These are phyloP conservation scores for Eupsittula cactorum DNA, from an alignment of 2,113 vertebrate species.

Conservation along the genomic window DNA sequence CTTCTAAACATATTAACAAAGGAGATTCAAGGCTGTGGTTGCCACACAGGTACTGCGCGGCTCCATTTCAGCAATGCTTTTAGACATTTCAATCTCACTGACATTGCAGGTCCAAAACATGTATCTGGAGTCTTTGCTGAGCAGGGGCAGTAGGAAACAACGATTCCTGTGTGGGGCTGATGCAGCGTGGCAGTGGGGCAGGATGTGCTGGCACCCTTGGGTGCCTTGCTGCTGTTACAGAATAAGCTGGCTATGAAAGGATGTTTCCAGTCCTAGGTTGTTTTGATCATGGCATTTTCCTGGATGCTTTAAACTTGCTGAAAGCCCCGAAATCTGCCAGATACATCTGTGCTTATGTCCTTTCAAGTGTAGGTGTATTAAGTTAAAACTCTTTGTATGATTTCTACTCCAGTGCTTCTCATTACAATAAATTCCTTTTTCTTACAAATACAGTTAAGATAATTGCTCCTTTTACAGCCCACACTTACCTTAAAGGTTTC, in stretches of 20 bases:
- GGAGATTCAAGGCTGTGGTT: not conserved
- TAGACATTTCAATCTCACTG: not conserved
- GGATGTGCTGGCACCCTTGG: not conserved
- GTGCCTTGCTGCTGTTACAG: not conserved
- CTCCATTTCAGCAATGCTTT: not conserved
- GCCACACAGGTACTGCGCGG: not conserved
- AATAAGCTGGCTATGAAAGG: not conserved
- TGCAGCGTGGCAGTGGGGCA: not conserved
- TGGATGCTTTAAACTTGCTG: not conserved
- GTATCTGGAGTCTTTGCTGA: not conserved
- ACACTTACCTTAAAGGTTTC: not conserved
- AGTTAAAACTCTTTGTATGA: not conserved
- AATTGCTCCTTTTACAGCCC: not conserved
- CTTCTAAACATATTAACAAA: not conserved
- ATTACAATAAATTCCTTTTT: not conserved
- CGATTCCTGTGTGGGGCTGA: rapidly evolving
- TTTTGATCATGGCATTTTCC: not conserved
- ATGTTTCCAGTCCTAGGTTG: not conserved
- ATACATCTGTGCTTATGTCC: not conserved
- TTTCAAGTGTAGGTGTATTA: not conserved
- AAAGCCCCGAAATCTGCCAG: not conserved
- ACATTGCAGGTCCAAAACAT: not conserved
- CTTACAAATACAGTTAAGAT: not conserved
- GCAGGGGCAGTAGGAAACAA: too few relatives aligned
- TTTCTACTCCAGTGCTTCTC: not conserved